phyloP scores from a whole-genome alignment of 1,140 invertebrate genomes.

The Drosophila biarmipes region DNA sequence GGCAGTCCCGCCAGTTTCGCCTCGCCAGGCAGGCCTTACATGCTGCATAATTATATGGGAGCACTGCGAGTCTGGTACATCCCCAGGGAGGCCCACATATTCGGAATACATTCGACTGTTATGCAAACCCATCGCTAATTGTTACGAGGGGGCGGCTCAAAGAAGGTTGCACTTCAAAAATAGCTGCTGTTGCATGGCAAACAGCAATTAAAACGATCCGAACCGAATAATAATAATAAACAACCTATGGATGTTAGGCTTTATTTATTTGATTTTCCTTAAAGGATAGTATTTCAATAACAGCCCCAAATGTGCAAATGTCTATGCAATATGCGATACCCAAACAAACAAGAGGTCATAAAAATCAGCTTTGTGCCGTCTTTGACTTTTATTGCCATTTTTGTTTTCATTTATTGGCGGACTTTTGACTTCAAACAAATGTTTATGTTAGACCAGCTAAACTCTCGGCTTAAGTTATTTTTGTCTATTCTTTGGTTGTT shows the following conservation, averaged over 20 bases:
- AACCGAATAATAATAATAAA: slow-evolving; percentile 39
- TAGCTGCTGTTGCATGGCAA: slow-evolving; percentile 37
- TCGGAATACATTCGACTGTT: slow-evolving; percentile 32
- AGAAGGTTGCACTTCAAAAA: slow-evolving; percentile 53
- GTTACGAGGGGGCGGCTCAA: slow-evolving; percentile 26
- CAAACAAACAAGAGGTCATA: background rate
- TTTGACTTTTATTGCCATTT: slow-evolving; percentile 11
- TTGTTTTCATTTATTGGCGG: slow-evolving; percentile 9
- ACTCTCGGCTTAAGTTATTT: slow-evolving; percentile 2
- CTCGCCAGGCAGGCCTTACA: slow-evolving; percentile 36
- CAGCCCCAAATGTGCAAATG: background rate
- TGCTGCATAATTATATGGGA: slow-evolving; percentile 44
- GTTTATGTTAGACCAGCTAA: slow-evolving; percentile 1
- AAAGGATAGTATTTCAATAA: slow-evolving; percentile 8
- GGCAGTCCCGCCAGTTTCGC: slow-evolving; percentile 24
- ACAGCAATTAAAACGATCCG: slow-evolving; percentile 55
- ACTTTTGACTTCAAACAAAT: slow-evolving; percentile 8
- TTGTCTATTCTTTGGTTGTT: background rate
- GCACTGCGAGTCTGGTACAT: slow-evolving; percentile 4
- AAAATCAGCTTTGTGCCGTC: background rate
- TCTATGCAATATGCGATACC: background rate
- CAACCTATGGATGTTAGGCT: background rate
- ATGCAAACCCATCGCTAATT: slow-evolving; percentile 71
- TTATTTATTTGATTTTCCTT: no score
- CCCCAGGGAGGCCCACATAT: slow-evolving; percentile 17